Evolutionary conservation across 1,140 invertebrate genomes (phyloP).

Genomic region (Diuraphis noxia): DNA sequence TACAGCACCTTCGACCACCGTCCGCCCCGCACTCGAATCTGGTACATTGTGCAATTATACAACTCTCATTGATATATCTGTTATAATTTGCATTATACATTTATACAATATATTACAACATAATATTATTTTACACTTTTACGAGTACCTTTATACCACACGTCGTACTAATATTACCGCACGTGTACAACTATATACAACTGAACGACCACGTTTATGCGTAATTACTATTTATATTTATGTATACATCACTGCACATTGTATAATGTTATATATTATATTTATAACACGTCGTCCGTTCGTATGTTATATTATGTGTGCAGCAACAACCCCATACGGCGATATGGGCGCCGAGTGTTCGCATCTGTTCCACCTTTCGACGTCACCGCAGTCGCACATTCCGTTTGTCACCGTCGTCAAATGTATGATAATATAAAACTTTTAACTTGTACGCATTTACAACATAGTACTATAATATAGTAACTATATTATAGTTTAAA

Average conservation of each 20-base stretch:
- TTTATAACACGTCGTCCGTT: slow-evolving; percentile 1
- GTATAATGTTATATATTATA: neutral
- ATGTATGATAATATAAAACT: too few relatives aligned
- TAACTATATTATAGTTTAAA: too few relatives aligned
- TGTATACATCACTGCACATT: neutral
- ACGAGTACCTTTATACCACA: too few relatives aligned
- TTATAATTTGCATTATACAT: too few relatives aligned
- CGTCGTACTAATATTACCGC: neutral
- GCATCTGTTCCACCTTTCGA: neutral
- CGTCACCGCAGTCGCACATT: neutral
- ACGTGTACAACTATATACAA: neutral
- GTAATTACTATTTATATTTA: neutral
- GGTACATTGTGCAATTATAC: too few relatives aligned
- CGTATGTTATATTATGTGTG: neutral
- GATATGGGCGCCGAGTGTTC: neutral
- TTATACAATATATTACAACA: too few relatives aligned
- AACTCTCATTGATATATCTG: too few relatives aligned
- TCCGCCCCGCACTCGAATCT: too few relatives aligned
- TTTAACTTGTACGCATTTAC: too few relatives aligned
- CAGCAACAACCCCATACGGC: neutral
- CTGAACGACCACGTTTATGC: neutral
- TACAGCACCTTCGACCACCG: too few relatives aligned
- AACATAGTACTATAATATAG: too few relatives aligned
- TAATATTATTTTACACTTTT: too few relatives aligned
- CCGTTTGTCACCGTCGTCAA: neutral